phyloP scores from a whole-genome alignment of 2,888 invertebrate species.

The Chirona hameri region DNA sequence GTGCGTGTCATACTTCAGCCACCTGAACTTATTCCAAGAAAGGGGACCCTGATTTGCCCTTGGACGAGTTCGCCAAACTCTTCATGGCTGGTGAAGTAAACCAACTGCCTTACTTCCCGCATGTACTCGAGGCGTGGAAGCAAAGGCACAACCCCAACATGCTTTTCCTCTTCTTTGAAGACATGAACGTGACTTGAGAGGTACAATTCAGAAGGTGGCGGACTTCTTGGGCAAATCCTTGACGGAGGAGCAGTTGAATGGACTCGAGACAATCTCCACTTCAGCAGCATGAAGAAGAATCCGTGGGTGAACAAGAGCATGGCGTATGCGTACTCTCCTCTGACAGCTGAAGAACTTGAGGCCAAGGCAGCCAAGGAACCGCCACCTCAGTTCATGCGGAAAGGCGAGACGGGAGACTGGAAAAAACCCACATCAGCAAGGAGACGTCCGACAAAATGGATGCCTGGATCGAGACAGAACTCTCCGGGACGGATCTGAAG shows the following conservation, averaged over 20 bases:
- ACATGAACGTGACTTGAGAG: constrained; percentile 43
- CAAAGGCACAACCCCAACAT: constrained; percentile 44
- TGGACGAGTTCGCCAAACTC: constrained; percentile 47
- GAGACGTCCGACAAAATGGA: background rate
- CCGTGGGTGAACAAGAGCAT: constrained; percentile 33
- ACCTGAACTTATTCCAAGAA: constrained; percentile 35
- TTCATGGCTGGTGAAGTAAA: constrained; percentile 47
- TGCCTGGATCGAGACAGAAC: background rate
- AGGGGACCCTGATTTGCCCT: constrained; percentile 35
- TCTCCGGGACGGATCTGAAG: background rate
- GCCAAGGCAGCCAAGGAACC: background rate
- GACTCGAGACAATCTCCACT: constrained; percentile 34
- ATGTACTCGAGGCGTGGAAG: constrained; percentile 46
- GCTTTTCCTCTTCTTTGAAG: constrained; percentile 47
- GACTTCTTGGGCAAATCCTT: constrained; percentile 39
- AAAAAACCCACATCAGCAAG: constrained; percentile 9
- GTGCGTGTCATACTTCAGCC: constrained; percentile 49
- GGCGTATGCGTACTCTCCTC: background rate
- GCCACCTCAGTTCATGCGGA: background rate
- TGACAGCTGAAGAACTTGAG: background rate
- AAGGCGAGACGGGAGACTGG: constrained; percentile 23
- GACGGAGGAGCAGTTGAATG: constrained; percentile 30
- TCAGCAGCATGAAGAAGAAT: constrained; percentile 37
- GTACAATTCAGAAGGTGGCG: constrained; percentile 39
- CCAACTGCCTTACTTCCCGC: constrained; percentile 49